Conservation (phyloP, 1,140 invertebrate species). For the Drosophila nannoptera region DNA sequence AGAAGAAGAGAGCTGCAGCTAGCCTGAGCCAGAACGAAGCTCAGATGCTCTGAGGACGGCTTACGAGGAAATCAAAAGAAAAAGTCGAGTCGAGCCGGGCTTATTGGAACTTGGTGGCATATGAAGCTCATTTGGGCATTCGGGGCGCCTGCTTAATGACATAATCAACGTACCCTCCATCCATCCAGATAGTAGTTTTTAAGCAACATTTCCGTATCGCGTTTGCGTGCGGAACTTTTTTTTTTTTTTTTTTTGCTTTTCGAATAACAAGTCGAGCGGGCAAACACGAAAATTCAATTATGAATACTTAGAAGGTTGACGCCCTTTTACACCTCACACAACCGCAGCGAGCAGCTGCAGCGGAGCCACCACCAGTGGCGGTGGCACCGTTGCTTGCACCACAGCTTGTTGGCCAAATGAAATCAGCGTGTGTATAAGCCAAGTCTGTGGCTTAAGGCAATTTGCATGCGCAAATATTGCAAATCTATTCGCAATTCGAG, state of each 20-base stretch:
- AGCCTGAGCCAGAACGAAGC: neutral
- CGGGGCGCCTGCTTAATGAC: too few species aligned
- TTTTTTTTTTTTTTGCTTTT: conserved; percentile 48
- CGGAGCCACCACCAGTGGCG: neutral
- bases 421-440: conserved; percentile 35
- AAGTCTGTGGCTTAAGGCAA: conserved; percentile 74
- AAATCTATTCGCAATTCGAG: conserved; percentile 62
- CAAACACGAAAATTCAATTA: conserved; percentile 76
- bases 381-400: too few species aligned
- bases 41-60: neutral
- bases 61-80: neutral
- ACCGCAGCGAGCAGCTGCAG: neutral
- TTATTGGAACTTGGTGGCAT: too few species aligned
- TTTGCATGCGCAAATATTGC: conserved; percentile 73
- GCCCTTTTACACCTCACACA: conserved; percentile 43
- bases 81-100: too few species aligned
- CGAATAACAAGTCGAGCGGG: conserved; percentile 37
- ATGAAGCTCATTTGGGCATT: too few species aligned
- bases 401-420: conserved; percentile 21
- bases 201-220: conserved; percentile 44
- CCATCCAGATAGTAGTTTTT: conserved; percentile 4
- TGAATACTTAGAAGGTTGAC: conserved; percentile 71
- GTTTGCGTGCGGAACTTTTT: conserved; percentile 34
- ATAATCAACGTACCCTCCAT: neutral
- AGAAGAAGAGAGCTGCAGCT: neutral